Base-by-base conservation (phyloP, 2,113 vertebrate species). In the Tylochromis polylepis region DNA sequence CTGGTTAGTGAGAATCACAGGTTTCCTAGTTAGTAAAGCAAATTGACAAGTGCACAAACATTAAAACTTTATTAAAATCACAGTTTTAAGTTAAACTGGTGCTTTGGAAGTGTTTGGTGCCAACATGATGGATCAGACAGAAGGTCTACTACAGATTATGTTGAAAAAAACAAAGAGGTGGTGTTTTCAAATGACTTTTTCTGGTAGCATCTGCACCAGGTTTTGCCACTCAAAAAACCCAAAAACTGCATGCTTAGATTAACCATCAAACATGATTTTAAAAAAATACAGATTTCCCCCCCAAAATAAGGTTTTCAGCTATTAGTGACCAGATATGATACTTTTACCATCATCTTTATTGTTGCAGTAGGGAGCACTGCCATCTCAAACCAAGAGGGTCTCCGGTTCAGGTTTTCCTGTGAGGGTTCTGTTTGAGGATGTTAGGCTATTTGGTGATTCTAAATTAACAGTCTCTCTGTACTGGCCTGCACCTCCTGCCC, bases 401-500 rank as follows among this genome's bases (percentile, higher is more conserved):
- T 1, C 38, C 15, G 36, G 62, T 9, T 70, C 11, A 41, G 36
- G 14, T 72, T 72, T 9, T 27, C 22, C 8, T 1, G 0, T 72
- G 14, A 41, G 8, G 16, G 3, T 18, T 51, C 18, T 20, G 16
- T 51, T 8, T 51, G 49, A 2, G 38, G 14, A 43, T 72, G 6
- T 6, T 27, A 0, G 22, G 65, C 4, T 16, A 4, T 46, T 27
- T 27, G 65, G 65, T 46, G 67, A 11, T 46, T 27, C 14, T 72
- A 27, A 10, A 27, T 24, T 4, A 10, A 0, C 1, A 0, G 16
- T 27, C 65, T 70, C 20, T 5, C n/a, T 3, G 8, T 6, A 10
- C 14, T 16, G 65, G n/a, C 22, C 38, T 2, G 36, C 0, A 2
- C 11, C 2, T 0, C 0, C 36, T 43, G 8, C 38, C 38, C 65